Conservation (phyloP, 1,140 invertebrate species). For the Drosophila neocordata region DNA sequence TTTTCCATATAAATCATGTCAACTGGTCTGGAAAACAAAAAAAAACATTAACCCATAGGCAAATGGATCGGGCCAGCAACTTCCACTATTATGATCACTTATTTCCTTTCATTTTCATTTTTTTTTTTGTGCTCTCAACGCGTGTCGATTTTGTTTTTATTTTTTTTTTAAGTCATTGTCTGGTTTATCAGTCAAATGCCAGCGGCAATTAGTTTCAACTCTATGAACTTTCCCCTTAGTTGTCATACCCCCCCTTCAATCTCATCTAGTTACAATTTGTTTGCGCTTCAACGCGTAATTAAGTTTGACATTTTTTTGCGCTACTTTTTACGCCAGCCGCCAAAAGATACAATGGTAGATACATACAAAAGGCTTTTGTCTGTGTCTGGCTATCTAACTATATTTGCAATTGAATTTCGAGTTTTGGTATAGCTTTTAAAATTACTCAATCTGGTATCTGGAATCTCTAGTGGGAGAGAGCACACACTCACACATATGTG, state of each 20-base stretch:
- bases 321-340: conserved; percentile 63
- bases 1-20: conserved; percentile 64
- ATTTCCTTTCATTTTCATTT: conserved; percentile 11
- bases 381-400: conserved; percentile 13
- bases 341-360: conserved; percentile 38
- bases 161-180: conserved; percentile 53
- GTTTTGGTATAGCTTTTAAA: conserved; percentile 27
- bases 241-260: not conserved
- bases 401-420: conserved; percentile 38
- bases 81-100: conserved; percentile 2
- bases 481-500: conserved; percentile 9
- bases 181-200: conserved; percentile 31
- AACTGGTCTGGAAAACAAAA: conserved; percentile 32
- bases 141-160: conserved; percentile 54
- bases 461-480: conserved; percentile 32
- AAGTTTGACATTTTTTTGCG: conserved; percentile 72
- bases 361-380: conserved; percentile 31
- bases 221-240: conserved; percentile 37
- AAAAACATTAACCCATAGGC: conserved; percentile 7
- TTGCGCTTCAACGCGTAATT: conserved; percentile 78
- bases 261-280: conserved; percentile 48
- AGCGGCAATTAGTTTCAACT: conserved; percentile 54
- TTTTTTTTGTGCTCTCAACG: conserved; percentile 53
- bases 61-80: not conserved
- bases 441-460: conserved; percentile 64